These are phyloP conservation scores for Nemotelus nigrinus DNA, from an alignment of 2,888 invertebrate genomes.

Conservation along the genomic window DNA sequence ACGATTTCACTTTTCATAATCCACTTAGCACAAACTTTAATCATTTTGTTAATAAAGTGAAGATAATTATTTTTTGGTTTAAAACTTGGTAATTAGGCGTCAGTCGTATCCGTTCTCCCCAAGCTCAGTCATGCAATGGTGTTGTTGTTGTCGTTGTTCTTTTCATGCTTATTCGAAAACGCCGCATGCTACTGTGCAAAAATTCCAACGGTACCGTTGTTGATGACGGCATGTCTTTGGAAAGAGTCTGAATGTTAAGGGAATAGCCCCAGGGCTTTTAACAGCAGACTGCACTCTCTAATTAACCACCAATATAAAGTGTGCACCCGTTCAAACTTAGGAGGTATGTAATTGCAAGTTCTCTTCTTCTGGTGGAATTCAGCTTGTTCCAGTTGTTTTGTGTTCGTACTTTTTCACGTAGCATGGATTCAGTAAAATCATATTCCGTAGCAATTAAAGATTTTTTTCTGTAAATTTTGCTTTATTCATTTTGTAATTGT, in stretches of 20 bases:
- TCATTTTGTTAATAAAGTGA: constrained; percentile 43
- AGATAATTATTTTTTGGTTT: constrained; percentile 43
- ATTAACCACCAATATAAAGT: constrained; percentile 20
- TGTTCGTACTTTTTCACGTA: not conserved
- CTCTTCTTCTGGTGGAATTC: not conserved
- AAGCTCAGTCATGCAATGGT: constrained; percentile 1
- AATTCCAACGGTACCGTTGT: not conserved
- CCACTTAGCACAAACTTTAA: constrained; percentile 39
- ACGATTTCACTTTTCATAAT: constrained; percentile 36
- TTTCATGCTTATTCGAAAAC: not conserved
- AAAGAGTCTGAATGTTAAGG: too few species aligned
- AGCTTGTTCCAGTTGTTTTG: not conserved
- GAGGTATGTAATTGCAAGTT: not conserved
- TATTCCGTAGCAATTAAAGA: constrained; percentile 36
- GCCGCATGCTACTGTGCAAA: not conserved
- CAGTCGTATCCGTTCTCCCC: not conserved
- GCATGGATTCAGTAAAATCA: constrained; percentile 2
- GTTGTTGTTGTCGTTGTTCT: not conserved
- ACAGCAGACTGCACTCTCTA: constrained; percentile 26
- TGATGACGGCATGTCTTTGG: too few species aligned
- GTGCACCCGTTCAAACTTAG: not conserved
- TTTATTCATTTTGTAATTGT: constrained; percentile 15
- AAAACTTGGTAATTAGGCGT: constrained; percentile 39
- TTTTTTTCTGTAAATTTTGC: constrained; percentile 22
- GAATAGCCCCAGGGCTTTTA: not conserved